These are phyloP conservation scores for Ateles fusciceps DNA, from an alignment of 2,797 vertebrate genomes.

Conservation along the genomic window DNA sequence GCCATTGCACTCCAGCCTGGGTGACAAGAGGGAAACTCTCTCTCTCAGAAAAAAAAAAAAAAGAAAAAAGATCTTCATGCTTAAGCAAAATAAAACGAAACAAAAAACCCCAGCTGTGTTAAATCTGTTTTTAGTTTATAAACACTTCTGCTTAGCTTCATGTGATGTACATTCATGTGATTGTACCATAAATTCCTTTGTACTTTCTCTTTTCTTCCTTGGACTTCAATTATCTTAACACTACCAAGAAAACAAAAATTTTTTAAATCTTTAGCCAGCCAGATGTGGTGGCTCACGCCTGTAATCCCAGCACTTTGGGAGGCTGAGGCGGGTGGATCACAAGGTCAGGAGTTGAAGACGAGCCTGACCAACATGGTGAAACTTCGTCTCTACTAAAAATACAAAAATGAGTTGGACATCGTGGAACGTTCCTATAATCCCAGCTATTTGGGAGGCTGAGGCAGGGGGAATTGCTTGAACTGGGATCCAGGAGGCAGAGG, in stretches of 20 bases:
- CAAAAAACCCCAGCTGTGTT: not conserved
- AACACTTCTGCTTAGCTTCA: not conserved
- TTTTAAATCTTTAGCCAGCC: not conserved
- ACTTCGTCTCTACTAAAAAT: not conserved
- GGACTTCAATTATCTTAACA: not conserved
- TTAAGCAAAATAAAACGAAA: not conserved
- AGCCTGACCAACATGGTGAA: not conserved
- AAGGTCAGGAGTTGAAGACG: not conserved
- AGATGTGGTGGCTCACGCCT: not conserved
- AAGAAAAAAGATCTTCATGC: not conserved
- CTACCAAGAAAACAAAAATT: conserved; percentile 57
- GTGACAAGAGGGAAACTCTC: not conserved
- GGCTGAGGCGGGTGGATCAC: not conserved
- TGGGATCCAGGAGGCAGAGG: not conserved
- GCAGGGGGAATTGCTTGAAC: not conserved
- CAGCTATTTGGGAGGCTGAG: not conserved
- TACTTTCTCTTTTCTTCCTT: not conserved
- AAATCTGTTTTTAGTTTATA: not conserved
- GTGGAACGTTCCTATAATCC: not conserved
- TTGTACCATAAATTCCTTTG: conserved; percentile 9
- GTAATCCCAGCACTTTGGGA: not conserved
- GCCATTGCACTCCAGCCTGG: not conserved
- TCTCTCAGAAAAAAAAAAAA: not conserved
- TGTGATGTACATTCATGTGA: not conserved
- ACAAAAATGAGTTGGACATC: not conserved